Conservation (phyloP, 2,888 invertebrate genomes). For the Smittia sp. region DNA sequence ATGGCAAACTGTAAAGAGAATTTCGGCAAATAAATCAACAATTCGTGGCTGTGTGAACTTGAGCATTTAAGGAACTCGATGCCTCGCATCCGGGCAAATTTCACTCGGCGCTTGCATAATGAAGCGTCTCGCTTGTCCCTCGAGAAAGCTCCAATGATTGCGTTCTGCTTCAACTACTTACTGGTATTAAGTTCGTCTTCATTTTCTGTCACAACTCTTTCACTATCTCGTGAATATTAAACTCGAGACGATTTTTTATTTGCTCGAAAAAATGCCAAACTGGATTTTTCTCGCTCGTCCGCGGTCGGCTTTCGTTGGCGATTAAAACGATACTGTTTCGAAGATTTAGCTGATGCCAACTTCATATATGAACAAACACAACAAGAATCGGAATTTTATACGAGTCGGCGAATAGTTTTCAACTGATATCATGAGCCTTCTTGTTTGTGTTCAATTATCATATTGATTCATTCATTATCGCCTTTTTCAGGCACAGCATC, state of each 20-base stretch:
- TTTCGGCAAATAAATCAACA: background rate
- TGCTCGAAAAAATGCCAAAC: background rate
- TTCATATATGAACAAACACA: conserved; percentile 24
- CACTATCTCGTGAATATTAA: background rate
- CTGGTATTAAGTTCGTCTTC: background rate
- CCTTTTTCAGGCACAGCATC: background rate
- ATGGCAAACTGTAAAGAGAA: background rate
- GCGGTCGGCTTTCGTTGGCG: background rate
- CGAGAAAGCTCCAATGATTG: too few species aligned
- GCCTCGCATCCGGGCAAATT: background rate
- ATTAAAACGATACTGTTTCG: conserved; percentile 15
- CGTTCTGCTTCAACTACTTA: background rate
- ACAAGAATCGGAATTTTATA: background rate
- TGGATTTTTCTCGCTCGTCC: background rate
- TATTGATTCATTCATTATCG: conserved; percentile 13
- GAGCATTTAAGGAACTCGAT: background rate
- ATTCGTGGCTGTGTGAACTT: background rate
- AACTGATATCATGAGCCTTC: background rate
- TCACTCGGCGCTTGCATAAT: background rate
- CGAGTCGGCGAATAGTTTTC: background rate
- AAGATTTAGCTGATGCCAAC: background rate
- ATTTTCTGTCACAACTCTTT: background rate
- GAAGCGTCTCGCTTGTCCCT: too few species aligned
- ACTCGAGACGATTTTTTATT: background rate
- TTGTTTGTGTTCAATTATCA: conserved; percentile 19